These are phyloP conservation scores for Agriopis aurantiaria DNA, from an alignment of 2,888 invertebrate genomes.

Conservation along the genomic window DNA sequence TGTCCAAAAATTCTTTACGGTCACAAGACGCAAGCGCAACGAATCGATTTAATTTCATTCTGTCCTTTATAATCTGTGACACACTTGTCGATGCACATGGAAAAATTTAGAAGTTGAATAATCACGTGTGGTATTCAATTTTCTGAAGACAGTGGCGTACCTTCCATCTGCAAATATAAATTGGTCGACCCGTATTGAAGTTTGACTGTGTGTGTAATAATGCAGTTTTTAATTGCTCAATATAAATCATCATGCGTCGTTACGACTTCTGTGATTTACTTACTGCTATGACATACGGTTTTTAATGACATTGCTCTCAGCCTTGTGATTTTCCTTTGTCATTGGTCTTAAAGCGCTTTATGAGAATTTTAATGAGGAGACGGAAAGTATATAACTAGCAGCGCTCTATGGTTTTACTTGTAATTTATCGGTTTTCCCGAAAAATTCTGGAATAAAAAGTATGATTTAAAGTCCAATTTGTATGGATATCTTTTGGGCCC, in stretches of 20 bases:
- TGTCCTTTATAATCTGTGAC: conserved; percentile 51
- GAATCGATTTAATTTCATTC: conserved; percentile 80
- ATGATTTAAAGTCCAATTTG: background rate
- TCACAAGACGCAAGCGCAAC: conserved; percentile 60
- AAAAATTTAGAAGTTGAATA: conserved; percentile 1
- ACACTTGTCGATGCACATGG: conserved; percentile 43
- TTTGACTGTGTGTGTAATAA: conserved; percentile 59
- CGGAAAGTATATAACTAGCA: conserved; percentile 56
- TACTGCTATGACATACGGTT: conserved; percentile 78
- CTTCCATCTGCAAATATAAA: conserved; percentile 27
- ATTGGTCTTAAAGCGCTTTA: conserved; percentile 67
- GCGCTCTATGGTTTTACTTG: background rate
- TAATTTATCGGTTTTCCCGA: background rate
- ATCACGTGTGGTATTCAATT: background rate
- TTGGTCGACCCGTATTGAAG: conserved; percentile 14
- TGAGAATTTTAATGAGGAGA: conserved; percentile 79
- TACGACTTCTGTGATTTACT: conserved; percentile 82
- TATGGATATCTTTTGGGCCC: too few species aligned
- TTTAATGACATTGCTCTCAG: conserved; percentile 72
- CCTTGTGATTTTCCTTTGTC: conserved; percentile 71
- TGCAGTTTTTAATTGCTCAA: conserved; percentile 78
- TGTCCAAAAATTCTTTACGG: conserved; percentile 82
- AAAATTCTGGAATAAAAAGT: background rate
- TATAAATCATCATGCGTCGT: conserved; percentile 82
- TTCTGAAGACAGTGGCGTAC: conserved; percentile 7